A percentile compares a stretch with the other conserved stretches of the same genome.
Conservation (phyloP, 2,888 invertebrate species). For the Oscheius sp. region DNA sequence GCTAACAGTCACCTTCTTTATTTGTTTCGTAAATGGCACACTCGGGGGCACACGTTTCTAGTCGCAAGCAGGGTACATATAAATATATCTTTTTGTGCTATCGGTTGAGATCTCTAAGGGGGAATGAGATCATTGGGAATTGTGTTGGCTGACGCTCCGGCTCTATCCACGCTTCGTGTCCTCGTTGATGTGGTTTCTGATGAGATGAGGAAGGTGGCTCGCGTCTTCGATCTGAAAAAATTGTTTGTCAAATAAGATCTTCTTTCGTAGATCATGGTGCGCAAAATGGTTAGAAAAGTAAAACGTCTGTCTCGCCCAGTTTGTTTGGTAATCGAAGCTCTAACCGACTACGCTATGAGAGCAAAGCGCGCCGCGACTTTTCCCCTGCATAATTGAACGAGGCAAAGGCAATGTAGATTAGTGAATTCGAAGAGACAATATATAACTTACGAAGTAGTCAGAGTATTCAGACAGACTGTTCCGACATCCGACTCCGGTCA, state of each 20-base stretch:
- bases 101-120: constrained; percentile 11
- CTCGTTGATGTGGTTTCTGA: constrained; percentile 56
- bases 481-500: constrained; percentile 74
- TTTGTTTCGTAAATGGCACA: constrained; percentile 27
- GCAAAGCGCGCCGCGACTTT: no score
- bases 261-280: no score
- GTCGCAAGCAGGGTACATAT: constrained; percentile 36
- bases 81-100: constrained; percentile 1
- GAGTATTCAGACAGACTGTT: constrained; percentile 69
- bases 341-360: no score
- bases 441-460: constrained; percentile 65
- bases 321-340: no score
- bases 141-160: background rate
- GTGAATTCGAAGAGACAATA: background rate
- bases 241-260: no score
- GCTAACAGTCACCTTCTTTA: constrained; percentile 32
- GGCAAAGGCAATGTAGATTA: no score
- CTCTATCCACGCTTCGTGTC: constrained; percentile 60
- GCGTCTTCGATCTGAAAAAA: constrained; percentile 68
- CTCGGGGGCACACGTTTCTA: constrained; percentile 35
- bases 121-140: constrained; percentile 20
- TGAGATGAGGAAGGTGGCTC: constrained; percentile 60
- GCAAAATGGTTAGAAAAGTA: no score
- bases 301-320: no score
- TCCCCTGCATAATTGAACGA: background rate